These are phyloP conservation scores for Podarcis siculus DNA, from an alignment of 2,797 vertebrate species.

Conservation along the genomic window DNA sequence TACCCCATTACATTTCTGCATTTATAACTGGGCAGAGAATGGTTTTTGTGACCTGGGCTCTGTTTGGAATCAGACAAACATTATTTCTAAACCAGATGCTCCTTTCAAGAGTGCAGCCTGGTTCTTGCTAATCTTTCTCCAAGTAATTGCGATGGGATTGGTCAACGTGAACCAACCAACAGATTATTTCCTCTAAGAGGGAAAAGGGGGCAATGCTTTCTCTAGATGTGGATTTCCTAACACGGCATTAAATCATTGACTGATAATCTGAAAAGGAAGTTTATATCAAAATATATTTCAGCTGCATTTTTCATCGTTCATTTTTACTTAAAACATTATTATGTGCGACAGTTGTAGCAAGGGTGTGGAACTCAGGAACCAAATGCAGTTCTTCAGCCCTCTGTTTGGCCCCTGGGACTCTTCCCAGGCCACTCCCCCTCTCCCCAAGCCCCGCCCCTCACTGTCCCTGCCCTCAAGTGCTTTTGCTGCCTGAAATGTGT, in stretches of 20 bases:
- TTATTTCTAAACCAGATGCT: not conserved
- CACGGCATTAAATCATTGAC: not conserved
- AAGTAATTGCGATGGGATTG: not conserved
- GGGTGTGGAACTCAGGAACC: too few species aligned
- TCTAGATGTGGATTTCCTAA: not conserved
- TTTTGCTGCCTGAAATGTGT: too few species aligned
- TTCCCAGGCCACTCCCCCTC: too few species aligned
- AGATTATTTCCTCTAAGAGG: not conserved
- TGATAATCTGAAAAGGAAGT: not conserved
- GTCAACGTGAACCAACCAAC: too few species aligned
- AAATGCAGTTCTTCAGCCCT: too few species aligned
- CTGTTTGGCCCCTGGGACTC: too few species aligned
- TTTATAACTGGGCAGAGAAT: not conserved
- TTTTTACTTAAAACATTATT: not conserved
- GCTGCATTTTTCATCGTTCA: not conserved
- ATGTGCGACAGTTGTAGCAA: not conserved
- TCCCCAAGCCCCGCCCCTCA: too few species aligned
- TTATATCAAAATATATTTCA: not conserved
- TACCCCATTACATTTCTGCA: too few species aligned
- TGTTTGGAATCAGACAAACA: not conserved
- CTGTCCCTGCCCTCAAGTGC: too few species aligned
- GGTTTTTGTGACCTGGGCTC: not conserved
- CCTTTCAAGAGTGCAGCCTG: not conserved
- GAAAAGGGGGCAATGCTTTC: too few species aligned
- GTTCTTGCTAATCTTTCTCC: not conserved